A percentile compares a stretch with the other conserved stretches of the same genome.
phyloP scores from a whole-genome alignment of 2,113 vertebrate genomes.

The Cnemophilus loriae region DNA sequence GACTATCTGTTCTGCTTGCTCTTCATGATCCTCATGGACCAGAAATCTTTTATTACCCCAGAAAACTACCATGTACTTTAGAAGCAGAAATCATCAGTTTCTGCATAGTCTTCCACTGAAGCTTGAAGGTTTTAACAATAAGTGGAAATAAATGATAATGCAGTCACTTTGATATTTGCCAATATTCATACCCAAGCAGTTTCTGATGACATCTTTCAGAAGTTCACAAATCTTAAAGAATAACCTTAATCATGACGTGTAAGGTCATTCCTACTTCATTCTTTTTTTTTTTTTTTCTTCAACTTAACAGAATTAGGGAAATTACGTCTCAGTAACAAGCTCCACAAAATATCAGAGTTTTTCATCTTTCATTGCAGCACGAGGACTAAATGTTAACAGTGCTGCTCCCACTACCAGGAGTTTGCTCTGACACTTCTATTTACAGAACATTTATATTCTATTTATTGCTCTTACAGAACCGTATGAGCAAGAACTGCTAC shows the following conservation, averaged over 20 bases:
- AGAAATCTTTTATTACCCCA: neutral
- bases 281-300: neutral
- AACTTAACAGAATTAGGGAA: neutral
- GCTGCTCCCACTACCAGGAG: neutral
- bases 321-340: conserved; percentile 16
- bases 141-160: neutral
- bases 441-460: neutral
- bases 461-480: neutral
- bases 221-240: conserved; percentile 9
- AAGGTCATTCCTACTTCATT: neutral
- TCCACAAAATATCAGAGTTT: neutral
- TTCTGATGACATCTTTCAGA: conserved; percentile 12
- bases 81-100: neutral
- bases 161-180: neutral
- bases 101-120: neutral
- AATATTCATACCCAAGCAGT: neutral
- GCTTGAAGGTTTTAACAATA: neutral
- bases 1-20: neutral
- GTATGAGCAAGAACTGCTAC: conserved; percentile 28
- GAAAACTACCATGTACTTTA: neutral
- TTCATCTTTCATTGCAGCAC: neutral
- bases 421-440: neutral
- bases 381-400: conserved; percentile 12
- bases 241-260: conserved; percentile 30
- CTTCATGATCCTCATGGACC: neutral